Base-by-base conservation (phyloP, 2,797 vertebrate genomes). In the Cuculus canorus region DNA sequence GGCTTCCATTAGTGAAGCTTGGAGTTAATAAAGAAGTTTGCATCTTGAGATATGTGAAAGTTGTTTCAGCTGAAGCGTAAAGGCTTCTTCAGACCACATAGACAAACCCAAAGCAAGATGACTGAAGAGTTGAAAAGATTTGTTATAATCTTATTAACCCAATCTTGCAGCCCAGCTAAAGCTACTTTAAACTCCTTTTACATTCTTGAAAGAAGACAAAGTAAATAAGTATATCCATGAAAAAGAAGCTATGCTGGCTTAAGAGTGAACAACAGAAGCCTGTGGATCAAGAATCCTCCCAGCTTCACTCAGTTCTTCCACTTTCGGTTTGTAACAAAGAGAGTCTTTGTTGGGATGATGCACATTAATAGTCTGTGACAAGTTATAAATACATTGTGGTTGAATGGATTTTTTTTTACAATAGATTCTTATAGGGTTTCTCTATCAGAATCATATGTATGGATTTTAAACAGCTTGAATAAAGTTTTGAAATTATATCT, bases 121-220 rank as follows among this genome's bases (percentile, higher is more conserved):
- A 95, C 39, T 76, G 53, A 88, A 93, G 91, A 93, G 77, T 9
- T 94, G 79, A 95, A 86, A 89, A 94, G 96, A 95, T 96, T 97
- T 93, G 30, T 86, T 93, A 81, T 97, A 95, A 97, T 96, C 97
- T 96, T 95, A 93, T 94, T 96, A 96, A 94, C 88, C 78, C 96
- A 92, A 93, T 95, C 96, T 96, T 95, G 84, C 89, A 87, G 93
- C 85, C 96, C 82, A 68, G 90, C 76, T 83, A 96, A 96, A 95
- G 90, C 91, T 96, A 86, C 95, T 97, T 97, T 92, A 94, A 96
- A 96, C 93, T 95, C 86, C 75, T 95, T 96, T 97, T 96, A 96
- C 92, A 77, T 92, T 96, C 71, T 59, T 90, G 95, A 95, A 94
- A 90, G 93, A 95, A 97, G 95, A 93, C 90, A 96, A 94, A 92